Percentiles rank a stretch among this genome's conserved stretches.
Evolutionary conservation across 2,888 invertebrate genomes (phyloP).

Genomic region (Venusia cambrica): DNA sequence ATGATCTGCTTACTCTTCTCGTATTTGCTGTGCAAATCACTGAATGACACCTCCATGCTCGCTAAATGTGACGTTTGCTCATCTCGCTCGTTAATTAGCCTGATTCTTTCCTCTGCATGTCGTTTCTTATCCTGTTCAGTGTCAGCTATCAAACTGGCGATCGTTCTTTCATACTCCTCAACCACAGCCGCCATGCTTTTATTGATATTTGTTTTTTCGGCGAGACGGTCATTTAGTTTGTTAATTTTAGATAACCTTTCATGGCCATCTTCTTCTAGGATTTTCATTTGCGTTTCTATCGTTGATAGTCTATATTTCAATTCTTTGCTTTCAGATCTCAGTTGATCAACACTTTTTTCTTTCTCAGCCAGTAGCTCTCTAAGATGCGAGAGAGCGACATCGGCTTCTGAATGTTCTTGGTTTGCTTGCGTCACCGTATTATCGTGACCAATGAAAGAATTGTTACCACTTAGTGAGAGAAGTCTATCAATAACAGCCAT

Average conservation of each 20-base stretch:
- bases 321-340: slow-evolving; percentile 72
- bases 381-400: slow-evolving; percentile 61
- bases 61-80: slow-evolving; percentile 82
- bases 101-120: slow-evolving; percentile 74
- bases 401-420: slow-evolving; percentile 58
- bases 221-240: slow-evolving; percentile 57
- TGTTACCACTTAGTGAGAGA: slow-evolving; percentile 65
- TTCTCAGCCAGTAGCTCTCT: slow-evolving; percentile 78
- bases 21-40: slow-evolving; percentile 83
- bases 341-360: slow-evolving; percentile 74
- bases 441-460: slow-evolving; percentile 49
- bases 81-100: slow-evolving; percentile 80
- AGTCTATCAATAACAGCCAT: slow-evolving; percentile 77
- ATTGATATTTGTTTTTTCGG: slow-evolving; percentile 69
- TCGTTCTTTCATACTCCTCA: slow-evolving; percentile 89
- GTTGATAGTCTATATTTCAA: slow-evolving; percentile 65
- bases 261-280: slow-evolving; percentile 55
- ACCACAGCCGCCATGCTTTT: slow-evolving; percentile 84
- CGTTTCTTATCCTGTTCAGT: slow-evolving; percentile 85
- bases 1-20: slow-evolving; percentile 84
- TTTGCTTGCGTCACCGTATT: slow-evolving; percentile 40
- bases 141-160: slow-evolving; percentile 86
- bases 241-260: slow-evolving; percentile 60
- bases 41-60: slow-evolving; percentile 83
- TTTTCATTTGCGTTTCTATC: slow-evolving; percentile 61